Percentiles rank a stretch among this genome's conserved stretches.
Conservation (phyloP, 2,113 vertebrate species). For the Lates calcarifer region DNA sequence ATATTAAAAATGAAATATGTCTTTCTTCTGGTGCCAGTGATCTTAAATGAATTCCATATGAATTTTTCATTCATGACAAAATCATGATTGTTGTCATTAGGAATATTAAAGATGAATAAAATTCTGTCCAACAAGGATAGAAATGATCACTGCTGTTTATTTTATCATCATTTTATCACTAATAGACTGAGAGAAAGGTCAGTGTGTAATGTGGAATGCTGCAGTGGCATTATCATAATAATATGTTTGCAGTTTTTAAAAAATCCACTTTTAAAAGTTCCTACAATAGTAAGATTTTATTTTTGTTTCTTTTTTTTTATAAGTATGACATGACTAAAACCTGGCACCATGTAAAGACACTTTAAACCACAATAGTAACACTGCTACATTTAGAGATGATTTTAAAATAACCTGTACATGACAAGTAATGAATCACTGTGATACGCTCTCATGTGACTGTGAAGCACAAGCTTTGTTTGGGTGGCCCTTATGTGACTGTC, state of each 20-base stretch:
- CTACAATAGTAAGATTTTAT: neutral
- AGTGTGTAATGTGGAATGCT: neutral
- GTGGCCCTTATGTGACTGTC: neutral
- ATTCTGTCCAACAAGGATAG: neutral
- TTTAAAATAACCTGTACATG: neutral
- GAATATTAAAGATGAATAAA: neutral
- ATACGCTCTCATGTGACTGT: constrained; percentile 6
- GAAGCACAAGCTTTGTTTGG: constrained; percentile 10
- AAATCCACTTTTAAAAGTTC: too few relatives aligned
- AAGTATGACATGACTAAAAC: neutral
- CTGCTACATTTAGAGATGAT: neutral
- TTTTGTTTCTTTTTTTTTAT: neutral
- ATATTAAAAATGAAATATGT: too few relatives aligned
- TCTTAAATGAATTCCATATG: too few relatives aligned
- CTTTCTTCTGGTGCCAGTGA: neutral
- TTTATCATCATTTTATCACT: neutral
- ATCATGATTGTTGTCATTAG: neutral
- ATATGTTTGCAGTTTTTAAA: neutral
- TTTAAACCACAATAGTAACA: neutral
- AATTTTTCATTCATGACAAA: neutral
- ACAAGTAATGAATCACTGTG: constrained; percentile 19
- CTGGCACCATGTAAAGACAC: neutral
- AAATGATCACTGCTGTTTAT: neutral
- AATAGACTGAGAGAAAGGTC: neutral
- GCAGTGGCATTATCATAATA: neutral